Conservation (phyloP, 2,113 vertebrate species). For the Phalacrocorax carbo region DNA sequence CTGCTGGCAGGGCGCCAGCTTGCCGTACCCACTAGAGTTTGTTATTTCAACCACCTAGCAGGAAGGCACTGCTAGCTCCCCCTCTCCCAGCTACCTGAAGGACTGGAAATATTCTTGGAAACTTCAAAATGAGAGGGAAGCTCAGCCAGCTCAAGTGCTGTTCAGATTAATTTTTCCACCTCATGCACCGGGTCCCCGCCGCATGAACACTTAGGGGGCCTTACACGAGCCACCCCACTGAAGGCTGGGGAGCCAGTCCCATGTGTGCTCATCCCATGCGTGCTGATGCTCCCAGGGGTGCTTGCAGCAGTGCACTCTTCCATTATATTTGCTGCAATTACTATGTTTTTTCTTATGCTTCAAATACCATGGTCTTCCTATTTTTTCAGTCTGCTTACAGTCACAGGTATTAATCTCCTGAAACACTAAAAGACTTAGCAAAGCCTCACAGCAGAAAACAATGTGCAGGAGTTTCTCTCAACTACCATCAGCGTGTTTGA, state of each 20-base stretch:
- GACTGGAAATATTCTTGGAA: neutral
- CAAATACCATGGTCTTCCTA: neutral
- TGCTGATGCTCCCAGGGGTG: neutral
- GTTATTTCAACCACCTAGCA: conserved; percentile 2
- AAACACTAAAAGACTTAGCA: neutral
- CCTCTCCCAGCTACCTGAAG: neutral
- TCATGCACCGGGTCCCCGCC: accelerated
- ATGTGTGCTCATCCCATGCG: accelerated
- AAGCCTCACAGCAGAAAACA: neutral
- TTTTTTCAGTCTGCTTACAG: neutral
- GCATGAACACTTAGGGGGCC: neutral
- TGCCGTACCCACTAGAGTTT: conserved; percentile 63
- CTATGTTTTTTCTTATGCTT: neutral
- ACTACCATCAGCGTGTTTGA: neutral
- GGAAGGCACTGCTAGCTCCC: neutral
- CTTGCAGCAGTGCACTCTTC: neutral
- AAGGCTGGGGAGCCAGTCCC: neutral
- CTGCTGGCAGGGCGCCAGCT: conserved; percentile 57
- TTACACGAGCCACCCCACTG: accelerated
- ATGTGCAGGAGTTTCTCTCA: neutral
- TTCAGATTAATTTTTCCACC: conserved; percentile 26
- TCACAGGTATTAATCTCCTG: neutral
- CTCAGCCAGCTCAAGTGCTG: neutral
- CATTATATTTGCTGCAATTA: neutral
- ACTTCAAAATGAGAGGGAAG: neutral